Percentiles rank a stretch among this genome's conserved stretches.
phyloP scores from a whole-genome alignment of 1,140 invertebrate species.

The Bombus confusus region DNA sequence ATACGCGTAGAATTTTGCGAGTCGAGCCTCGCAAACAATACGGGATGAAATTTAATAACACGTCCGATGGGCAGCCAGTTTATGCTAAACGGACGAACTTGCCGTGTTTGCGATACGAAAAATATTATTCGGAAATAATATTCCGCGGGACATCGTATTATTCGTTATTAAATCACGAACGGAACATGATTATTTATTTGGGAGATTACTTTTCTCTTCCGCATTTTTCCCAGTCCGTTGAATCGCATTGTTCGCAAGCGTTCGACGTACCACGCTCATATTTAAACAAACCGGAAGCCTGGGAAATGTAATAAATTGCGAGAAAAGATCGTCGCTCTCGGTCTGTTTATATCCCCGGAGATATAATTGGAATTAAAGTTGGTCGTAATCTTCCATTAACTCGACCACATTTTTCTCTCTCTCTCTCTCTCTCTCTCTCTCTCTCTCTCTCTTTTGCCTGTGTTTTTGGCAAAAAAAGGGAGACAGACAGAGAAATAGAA shows the following conservation, averaged over 20 bases:
- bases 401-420: conserved; percentile 18
- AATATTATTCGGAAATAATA: neutral
- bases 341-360: conserved; percentile 11
- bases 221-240: neutral
- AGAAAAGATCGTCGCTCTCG: neutral
- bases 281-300: neutral
- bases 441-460: neutral
- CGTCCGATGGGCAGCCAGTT: neutral
- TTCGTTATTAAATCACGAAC: neutral
- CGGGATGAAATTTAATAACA: conserved; percentile 27
- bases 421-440: no score
- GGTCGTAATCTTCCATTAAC: conserved; percentile 48
- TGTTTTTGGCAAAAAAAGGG: no score
- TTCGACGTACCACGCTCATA: neutral
- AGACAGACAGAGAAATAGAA: neutral
- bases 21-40: neutral
- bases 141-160: neutral
- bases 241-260: neutral
- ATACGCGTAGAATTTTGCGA: neutral
- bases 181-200: neutral
- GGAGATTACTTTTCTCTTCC: no score
- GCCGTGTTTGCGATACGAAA: neutral
- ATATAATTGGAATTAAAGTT: conserved; percentile 45
- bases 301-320: conserved; percentile 31
- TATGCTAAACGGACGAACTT: neutral